A percentile compares a stretch with the other conserved stretches of the same genome.
Conservation (phyloP, 2,113 vertebrate species). For the Uropsilus gracilis region DNA sequence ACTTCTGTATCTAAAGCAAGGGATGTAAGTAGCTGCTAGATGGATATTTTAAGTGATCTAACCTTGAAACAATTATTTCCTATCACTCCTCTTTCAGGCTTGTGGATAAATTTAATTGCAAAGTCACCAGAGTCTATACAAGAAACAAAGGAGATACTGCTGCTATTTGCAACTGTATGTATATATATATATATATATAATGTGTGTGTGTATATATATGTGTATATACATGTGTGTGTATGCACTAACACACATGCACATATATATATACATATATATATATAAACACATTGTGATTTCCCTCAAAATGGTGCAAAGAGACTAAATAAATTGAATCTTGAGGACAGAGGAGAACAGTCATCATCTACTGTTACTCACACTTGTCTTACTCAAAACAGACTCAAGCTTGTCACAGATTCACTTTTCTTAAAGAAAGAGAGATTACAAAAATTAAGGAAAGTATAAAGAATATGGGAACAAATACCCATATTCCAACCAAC, state of each 20-base stretch:
- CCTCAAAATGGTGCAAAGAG: conserved; percentile 10
- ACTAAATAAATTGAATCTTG: conserved; percentile 37
- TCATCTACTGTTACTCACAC: not conserved
- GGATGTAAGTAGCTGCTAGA: not conserved
- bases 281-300: conserved; percentile 26
- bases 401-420: not conserved
- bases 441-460: conserved; percentile 35
- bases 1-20: not conserved
- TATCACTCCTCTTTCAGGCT: not conserved
- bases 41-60: conserved; percentile 20
- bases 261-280: too few relatives aligned
- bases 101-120: conserved; percentile 55
- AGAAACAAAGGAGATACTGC: not conserved
- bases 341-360: not conserved
- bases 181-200: too few relatives aligned
- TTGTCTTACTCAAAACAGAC: conserved; percentile 7
- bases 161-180: not conserved
- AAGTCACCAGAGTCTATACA: not conserved
- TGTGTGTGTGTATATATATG: too few relatives aligned
- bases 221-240: too few relatives aligned
- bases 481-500: not conserved
- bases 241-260: too few relatives aligned
- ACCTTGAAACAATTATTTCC: conserved; percentile 56
- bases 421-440: not conserved
- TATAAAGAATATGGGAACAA: not conserved